These are phyloP conservation scores for Dolichotis patagonum DNA, from an alignment of 2,113 vertebrate species.

Conservation along the genomic window DNA sequence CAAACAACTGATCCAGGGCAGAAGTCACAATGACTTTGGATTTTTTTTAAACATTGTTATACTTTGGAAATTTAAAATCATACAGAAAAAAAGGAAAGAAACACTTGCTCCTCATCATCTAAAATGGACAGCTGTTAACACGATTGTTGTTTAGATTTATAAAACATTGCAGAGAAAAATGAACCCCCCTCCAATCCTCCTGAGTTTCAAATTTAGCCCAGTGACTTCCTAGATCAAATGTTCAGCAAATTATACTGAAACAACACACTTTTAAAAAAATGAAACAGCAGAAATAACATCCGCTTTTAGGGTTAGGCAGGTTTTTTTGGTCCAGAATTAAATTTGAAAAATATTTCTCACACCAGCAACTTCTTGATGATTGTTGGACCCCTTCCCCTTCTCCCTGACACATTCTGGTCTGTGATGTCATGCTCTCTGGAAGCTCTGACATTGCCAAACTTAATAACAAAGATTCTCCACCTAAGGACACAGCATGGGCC, in stretches of 20 bases:
- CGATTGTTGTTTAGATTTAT: not conserved
- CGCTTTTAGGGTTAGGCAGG: not conserved
- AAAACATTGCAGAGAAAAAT: not conserved
- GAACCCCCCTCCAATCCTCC: not conserved
- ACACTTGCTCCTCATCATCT: not conserved
- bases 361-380: not conserved
- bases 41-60: not conserved
- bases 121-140: not conserved
- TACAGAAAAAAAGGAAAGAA: not conserved
- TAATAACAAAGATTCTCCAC: not conserved
- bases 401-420: not conserved
- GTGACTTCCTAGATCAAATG: not conserved
- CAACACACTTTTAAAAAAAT: not conserved
- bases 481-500: too few species aligned
- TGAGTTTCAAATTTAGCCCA: not conserved
- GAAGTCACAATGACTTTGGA: not conserved
- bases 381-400: fast-evolving
- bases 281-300: not conserved
- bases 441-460: not conserved
- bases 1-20: not conserved
- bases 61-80: not conserved
- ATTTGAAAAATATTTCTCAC: not conserved
- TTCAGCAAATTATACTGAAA: not conserved
- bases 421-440: not conserved
- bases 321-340: not conserved